phyloP scores from a whole-genome alignment of 2,113 vertebrate species.

The Paramormyrops kingsleyae region DNA sequence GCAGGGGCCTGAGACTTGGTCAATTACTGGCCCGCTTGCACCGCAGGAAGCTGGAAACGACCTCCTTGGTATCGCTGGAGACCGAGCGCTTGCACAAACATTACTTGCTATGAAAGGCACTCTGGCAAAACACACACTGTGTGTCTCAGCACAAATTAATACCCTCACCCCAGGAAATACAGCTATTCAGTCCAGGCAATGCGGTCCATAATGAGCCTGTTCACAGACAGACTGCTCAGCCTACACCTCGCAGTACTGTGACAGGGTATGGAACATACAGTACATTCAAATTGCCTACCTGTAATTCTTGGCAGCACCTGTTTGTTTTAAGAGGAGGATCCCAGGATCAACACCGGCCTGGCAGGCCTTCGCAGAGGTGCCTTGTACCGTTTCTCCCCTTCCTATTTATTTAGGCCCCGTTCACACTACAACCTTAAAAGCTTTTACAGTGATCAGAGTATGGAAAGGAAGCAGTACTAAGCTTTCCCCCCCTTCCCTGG shows the following conservation, averaged over 20 bases:
- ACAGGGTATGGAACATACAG: neutral
- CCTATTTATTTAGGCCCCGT: constrained; percentile 14
- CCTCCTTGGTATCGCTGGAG: neutral
- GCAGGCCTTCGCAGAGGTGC: neutral
- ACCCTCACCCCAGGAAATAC: neutral
- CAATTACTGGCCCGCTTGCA: neutral
- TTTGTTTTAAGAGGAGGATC: neutral
- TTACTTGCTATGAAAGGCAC: neutral
- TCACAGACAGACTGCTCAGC: neutral
- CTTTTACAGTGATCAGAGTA: neutral
- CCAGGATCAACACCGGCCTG: neutral
- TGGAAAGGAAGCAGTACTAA: neutral
- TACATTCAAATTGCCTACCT: neutral
- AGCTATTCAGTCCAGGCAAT: neutral
- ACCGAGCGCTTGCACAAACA: neutral
- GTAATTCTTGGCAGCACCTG: neutral
- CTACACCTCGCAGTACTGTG: neutral
- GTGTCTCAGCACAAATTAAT: neutral
- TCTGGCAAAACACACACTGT: neutral
- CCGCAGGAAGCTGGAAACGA: neutral
- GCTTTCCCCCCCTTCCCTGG: neutral
- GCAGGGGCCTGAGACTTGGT: neutral
- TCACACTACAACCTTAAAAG: neutral
- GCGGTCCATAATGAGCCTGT: neutral
- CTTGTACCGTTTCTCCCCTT: neutral